Base-by-base conservation (phyloP, 2,797 vertebrate genomes). In the Melanotaenia nigrans region DNA sequence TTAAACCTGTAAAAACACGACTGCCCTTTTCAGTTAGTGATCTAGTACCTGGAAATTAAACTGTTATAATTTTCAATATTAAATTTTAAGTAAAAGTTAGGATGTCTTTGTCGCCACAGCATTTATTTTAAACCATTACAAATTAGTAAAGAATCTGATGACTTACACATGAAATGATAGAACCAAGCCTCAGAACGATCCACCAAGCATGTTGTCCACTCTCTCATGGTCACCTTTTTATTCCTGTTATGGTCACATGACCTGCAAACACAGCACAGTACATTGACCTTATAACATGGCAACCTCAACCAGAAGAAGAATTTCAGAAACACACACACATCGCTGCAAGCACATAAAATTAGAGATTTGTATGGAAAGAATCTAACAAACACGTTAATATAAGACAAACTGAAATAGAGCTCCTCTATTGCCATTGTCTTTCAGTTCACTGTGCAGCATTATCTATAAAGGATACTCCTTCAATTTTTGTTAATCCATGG, bases 161-260 rank as follows among this genome's bases (percentile, higher is more conserved):
- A 90, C 93, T 93, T 61, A 92, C 93, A 93, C 68, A 91, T 92
- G 73, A 94, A 94, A 57, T 85, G 78, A 85, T 90, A 30, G 1
- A 92, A 86, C 91, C 89, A 93, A 81, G 61, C 83, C 86, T 95
- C 94, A 2, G 92, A 93, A 65, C 76, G 90, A 78, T 89, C 90
- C 77, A 95, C 91, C 79, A 90, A 85, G 75, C 91, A 95, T 75
- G 78, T 80, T 4, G 93, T 92, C 95, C 94, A 92, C 84, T 95
- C 94, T 54, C 33, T 82, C 86, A 93, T 84, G 84, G 91, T 94
- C 84, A 95, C 93, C 89, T 94, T 89, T 81, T 86, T 92, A 90
- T 93, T 95, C 73, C 80, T 89, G 85, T 94, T 89, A 56, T 22
- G 88, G 87, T 94, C 92, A 90, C 92, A 94, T 87, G 93, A 93